A percentile compares a stretch with the other conserved stretches of the same genome.
phyloP scores from a whole-genome alignment of 1,140 invertebrate species.

The Ooceraea biroi region DNA sequence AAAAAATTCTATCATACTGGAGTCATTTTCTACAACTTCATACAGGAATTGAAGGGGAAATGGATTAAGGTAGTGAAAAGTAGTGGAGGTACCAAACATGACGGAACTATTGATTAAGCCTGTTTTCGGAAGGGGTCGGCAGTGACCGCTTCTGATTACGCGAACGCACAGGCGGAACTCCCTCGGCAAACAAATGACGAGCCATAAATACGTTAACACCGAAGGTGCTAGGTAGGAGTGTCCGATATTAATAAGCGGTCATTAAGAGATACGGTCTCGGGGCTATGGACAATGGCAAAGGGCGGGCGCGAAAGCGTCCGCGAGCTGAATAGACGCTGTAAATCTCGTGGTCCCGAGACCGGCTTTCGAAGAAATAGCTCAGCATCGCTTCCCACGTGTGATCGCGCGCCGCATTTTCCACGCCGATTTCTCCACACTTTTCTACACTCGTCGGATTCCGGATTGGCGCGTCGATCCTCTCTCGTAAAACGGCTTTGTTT shows the following conservation, averaged over 20 bases:
- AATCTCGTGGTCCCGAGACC: conserved; percentile 62
- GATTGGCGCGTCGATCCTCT: background rate
- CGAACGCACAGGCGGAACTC: conserved; percentile 49
- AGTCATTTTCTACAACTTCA: no score
- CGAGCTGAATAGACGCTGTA: conserved; percentile 66
- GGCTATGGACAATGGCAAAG: conserved; percentile 68
- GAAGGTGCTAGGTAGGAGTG: conserved; percentile 70
- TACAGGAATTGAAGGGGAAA: background rate
- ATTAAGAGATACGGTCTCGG: conserved; percentile 71
- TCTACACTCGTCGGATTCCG: background rate
- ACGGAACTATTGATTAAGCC: conserved; percentile 32
- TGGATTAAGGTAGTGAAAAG: no score
- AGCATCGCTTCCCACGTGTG: conserved; percentile 47
- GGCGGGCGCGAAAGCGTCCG: conserved; percentile 53
- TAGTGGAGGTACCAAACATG: conserved; percentile 1
- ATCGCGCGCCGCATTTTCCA: conserved; percentile 30
- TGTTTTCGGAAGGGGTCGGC: background rate
- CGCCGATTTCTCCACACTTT: conserved; percentile 14
- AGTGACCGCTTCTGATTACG: conserved; percentile 46
- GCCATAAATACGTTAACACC: conserved; percentile 70
- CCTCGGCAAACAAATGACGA: conserved; percentile 72
- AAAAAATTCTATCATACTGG: no score
- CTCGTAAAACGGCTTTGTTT: conserved; percentile 31
- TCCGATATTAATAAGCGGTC: conserved; percentile 77
- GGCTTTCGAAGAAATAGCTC: conserved; percentile 60